These are phyloP conservation scores for Ganaspis sp. DNA, from an alignment of 1,140 invertebrate genomes.

Conservation along the genomic window DNA sequence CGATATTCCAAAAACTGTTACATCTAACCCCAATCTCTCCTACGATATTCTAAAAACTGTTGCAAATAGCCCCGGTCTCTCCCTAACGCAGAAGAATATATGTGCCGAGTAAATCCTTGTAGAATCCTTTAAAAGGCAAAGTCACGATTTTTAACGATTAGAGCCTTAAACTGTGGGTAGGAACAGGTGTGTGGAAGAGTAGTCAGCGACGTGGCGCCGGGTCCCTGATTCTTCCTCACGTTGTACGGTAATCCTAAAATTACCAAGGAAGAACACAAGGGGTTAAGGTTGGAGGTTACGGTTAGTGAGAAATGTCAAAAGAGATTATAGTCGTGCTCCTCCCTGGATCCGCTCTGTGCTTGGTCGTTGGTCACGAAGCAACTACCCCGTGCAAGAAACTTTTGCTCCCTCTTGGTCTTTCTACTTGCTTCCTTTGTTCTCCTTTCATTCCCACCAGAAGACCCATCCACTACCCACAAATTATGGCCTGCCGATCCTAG, in stretches of 20 bases:
- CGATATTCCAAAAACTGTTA: too few relatives aligned
- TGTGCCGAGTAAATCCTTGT: too few relatives aligned
- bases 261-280: neutral
- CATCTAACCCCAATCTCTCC: too few relatives aligned
- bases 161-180: neutral
- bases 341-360: neutral
- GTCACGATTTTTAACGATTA: neutral
- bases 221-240: constrained; percentile 5
- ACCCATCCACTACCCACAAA: constrained; percentile 6
- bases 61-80: too few relatives aligned
- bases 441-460: neutral
- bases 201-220: neutral
- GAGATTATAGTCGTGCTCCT: neutral
- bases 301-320: constrained; percentile 22
- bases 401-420: neutral
- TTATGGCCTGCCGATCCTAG: constrained; percentile 26
- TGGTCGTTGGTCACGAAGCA: constrained; percentile 28
- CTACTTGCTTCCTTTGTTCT: neutral
- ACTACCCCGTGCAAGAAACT: constrained; percentile 4
- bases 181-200: constrained; percentile 15
- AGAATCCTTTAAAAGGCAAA: neutral
- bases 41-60: too few relatives aligned
- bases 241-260: constrained; percentile 15
- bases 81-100: too few relatives aligned
- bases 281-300: neutral